These are phyloP conservation scores for Ceratina japonica DNA, from an alignment of 1,140 invertebrate genomes.

Conservation along the genomic window DNA sequence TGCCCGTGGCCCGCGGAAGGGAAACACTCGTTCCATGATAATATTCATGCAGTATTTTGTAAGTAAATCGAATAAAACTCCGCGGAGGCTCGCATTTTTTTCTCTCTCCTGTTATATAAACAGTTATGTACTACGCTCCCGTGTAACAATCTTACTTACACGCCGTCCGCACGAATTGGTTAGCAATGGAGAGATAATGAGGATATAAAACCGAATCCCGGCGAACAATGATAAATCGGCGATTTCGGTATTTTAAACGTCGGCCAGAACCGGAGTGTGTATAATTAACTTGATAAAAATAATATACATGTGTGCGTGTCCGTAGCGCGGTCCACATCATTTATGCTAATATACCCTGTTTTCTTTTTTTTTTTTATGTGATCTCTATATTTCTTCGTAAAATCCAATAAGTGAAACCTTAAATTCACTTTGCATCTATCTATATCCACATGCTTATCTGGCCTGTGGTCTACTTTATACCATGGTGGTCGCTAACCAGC, in stretches of 20 bases:
- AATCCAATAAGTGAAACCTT: constrained; percentile 72
- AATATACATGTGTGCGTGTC: not conserved
- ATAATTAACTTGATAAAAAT: constrained; percentile 4
- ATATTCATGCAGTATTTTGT: constrained; percentile 33
- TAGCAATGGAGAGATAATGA: not conserved
- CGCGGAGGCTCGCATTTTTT: constrained; percentile 22
- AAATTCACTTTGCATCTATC: constrained; percentile 58
- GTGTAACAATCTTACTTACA: constrained; percentile 20
- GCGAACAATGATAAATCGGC: not conserved
- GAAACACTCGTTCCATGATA: not conserved
- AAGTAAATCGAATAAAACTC: constrained; percentile 19
- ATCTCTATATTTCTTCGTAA: constrained; percentile 45
- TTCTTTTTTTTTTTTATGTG: constrained; percentile 36
- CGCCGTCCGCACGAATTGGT: not conserved
- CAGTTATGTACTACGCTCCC: constrained; percentile 14
- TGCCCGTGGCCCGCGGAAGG: constrained; percentile 5
- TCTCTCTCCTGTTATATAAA: constrained; percentile 37
- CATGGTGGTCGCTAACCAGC: constrained; percentile 6
- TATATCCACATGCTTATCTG: constrained; percentile 43
- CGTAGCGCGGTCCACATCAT: constrained; percentile 2
- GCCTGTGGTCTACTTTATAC: constrained; percentile 46
- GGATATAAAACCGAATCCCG: not conserved
- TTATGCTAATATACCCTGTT: constrained; percentile 23
- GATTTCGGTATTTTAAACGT: not conserved
- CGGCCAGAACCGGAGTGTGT: not conserved